Base-by-base conservation (phyloP, 2,797 vertebrate species). In the Cryptoblepharus egeriae region DNA sequence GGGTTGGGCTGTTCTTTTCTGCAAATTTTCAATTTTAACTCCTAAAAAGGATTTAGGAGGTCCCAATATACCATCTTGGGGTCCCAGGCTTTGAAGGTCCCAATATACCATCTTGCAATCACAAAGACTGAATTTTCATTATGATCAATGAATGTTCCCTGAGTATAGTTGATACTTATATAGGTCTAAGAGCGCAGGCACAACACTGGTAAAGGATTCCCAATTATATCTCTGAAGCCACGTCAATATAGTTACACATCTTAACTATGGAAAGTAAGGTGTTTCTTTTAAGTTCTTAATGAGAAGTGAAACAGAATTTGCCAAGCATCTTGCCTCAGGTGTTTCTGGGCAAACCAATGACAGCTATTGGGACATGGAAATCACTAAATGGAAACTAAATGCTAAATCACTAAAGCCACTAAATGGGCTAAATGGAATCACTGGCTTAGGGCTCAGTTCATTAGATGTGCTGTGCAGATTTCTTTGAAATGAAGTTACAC, bases 371-470 rank as follows among this genome's bases (percentile, higher is more conserved):
- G n/a, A n/a, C n/a, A n/a, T n/a, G n/a, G n/a, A n/a, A n/a, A n/a
- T n/a, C n/a, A n/a, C n/a, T n/a, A n/a, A n/a, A n/a, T n/a, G n/a
- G n/a, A n/a, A n/a, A n/a, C n/a, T n/a, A n/a, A n/a, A n/a, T n/a
- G n/a, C n/a, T n/a, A n/a, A n/a, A n/a, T n/a, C n/a, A n/a, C n/a
- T n/a, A n/a, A n/a, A n/a, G n/a, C n/a, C n/a, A n/a, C n/a, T n/a
- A n/a, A n/a, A n/a, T n/a, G n/a, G n/a, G n/a, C n/a, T 57, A 32
- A 73, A 30, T 57, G n/a, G 9, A 63, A 63, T 30, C 28, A 63
- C 28, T 63, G n/a, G 8, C 12, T 89, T 81, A 88, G 84, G 89
- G 73, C n/a, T 72, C 22, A 26, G 28, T 28, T 20, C 58, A 60
- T 26, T 2, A 52, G 49, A 52, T 52, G 49, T 52, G 45, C 45